Evolutionary conservation across 2,797 vertebrate species (phyloP).

Genomic region (Coregonus suidteri): DNA sequence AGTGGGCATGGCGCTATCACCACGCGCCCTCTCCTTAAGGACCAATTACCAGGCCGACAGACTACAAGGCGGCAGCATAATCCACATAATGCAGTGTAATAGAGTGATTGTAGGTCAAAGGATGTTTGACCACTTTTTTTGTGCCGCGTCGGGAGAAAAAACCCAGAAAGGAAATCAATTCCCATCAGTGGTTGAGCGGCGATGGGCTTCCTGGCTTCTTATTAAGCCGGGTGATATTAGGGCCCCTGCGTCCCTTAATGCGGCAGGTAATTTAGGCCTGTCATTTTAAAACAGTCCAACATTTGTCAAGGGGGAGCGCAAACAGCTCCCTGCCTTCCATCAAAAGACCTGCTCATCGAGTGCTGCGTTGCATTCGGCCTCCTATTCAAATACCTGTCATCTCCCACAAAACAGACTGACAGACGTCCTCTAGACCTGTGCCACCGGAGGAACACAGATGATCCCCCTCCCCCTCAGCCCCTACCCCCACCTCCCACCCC

Average conservation of each 20-base stretch:
- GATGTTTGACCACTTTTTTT: constrained; percentile 51
- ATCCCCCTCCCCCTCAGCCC: constrained; percentile 39
- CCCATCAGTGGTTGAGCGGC: constrained; percentile 36
- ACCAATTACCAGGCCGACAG: constrained; percentile 62
- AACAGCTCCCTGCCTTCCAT: constrained; percentile 54
- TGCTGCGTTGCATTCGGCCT: constrained; percentile 62
- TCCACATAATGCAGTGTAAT: constrained; percentile 60
- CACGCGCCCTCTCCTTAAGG: constrained; percentile 57
- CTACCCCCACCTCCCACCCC: background rate
- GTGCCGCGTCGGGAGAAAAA: constrained; percentile 1
- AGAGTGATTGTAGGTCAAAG: constrained; percentile 64
- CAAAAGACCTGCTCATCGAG: constrained; percentile 64
- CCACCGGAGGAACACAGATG: constrained; percentile 68
- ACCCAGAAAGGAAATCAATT: constrained; percentile 49
- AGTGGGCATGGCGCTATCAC: constrained; percentile 35
- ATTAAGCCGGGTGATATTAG: constrained; percentile 49
- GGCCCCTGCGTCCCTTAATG: constrained; percentile 48
- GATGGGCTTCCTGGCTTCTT: constrained; percentile 46
- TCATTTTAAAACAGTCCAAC: constrained; percentile 73
- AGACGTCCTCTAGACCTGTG: constrained; percentile 75
- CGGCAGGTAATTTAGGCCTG: constrained; percentile 70
- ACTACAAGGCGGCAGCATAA: constrained; percentile 56
- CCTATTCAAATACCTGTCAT: constrained; percentile 76
- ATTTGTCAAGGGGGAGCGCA: constrained; percentile 69
- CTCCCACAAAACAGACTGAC: constrained; percentile 72